A percentile compares a stretch with the other conserved stretches of the same genome.
Conservation (phyloP, 2,888 invertebrate species). For the Acrobasis repandana region DNA sequence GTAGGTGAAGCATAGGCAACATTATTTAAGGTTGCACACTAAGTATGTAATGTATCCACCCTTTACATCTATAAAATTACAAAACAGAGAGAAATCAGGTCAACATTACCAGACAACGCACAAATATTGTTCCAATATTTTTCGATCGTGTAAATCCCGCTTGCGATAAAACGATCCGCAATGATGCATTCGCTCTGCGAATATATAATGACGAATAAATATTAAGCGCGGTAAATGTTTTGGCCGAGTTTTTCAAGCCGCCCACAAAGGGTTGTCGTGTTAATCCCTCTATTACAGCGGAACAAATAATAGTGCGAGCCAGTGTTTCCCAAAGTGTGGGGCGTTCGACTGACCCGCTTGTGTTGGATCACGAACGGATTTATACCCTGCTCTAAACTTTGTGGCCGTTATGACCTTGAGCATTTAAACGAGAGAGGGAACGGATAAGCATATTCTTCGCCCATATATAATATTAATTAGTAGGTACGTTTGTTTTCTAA, state of each 20-base stretch:
- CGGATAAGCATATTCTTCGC: too few species aligned
- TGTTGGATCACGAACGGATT: too few species aligned
- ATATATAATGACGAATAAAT: constrained; percentile 62
- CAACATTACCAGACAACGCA: not conserved
- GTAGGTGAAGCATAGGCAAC: too few species aligned
- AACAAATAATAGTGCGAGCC: constrained; percentile 56
- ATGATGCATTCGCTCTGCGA: constrained; percentile 50
- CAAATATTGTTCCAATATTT: not conserved
- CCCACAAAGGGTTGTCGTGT: constrained; percentile 77
- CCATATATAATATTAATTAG: too few species aligned
- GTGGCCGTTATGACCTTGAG: too few species aligned
- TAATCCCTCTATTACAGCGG: constrained; percentile 77
- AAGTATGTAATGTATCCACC: too few species aligned
- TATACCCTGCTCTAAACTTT: too few species aligned
- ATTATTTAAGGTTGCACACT: too few species aligned
- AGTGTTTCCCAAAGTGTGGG: constrained; percentile 7
- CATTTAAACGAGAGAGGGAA: too few species aligned
- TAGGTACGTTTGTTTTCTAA: too few species aligned
- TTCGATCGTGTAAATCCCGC: not conserved
- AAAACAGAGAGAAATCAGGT: not conserved
- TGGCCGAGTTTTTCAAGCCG: constrained; percentile 66
- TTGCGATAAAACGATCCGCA: constrained; percentile 30
- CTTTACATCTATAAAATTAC: too few species aligned
- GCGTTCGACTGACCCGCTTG: not conserved
- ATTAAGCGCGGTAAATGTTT: constrained; percentile 67